Evolutionary conservation across 2,888 invertebrate genomes (phyloP).

Genomic region (Acronicta psi): DNA sequence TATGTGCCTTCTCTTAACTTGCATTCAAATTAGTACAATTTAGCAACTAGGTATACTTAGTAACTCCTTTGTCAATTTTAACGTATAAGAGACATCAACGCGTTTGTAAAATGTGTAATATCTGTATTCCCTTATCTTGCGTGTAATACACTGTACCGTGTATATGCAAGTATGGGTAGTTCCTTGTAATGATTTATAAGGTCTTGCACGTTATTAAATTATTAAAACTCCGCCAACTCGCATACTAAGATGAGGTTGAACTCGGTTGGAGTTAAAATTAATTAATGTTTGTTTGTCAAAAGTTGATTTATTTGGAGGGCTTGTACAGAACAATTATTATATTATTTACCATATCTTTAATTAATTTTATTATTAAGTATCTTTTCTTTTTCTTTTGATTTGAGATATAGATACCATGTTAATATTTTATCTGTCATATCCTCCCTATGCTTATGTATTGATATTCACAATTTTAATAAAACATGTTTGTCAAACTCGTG

Average conservation of each 20-base stretch:
- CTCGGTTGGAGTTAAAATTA: slow-evolving; percentile 20
- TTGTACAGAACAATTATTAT: not conserved
- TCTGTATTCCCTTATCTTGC: slow-evolving; percentile 2
- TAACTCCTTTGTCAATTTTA: not conserved
- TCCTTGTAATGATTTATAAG: slow-evolving; percentile 25
- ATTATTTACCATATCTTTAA: too few relatives aligned
- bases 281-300: slow-evolving; percentile 13
- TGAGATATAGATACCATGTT: too few relatives aligned
- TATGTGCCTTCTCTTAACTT: too few relatives aligned
- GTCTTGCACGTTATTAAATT: slow-evolving; percentile 31
- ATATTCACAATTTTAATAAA: slow-evolving; percentile 1
- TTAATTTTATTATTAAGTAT: too few relatives aligned
- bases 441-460: slow-evolving; percentile 4
- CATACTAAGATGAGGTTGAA: slow-evolving; percentile 9
- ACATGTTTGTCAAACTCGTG: slow-evolving; percentile 1
- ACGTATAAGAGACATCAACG: not conserved
- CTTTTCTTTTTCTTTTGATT: too few relatives aligned
- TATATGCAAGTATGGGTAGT: slow-evolving; percentile 13
- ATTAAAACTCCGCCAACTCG: slow-evolving; percentile 14
- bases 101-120: not conserved
- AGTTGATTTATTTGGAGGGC: slow-evolving; percentile 5
- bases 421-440: too few relatives aligned
- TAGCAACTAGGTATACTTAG: too few relatives aligned
- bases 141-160: too few relatives aligned
- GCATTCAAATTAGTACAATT: too few relatives aligned